Base-by-base conservation (phyloP, 2,113 vertebrate species). In the Trinectes maculatus region DNA sequence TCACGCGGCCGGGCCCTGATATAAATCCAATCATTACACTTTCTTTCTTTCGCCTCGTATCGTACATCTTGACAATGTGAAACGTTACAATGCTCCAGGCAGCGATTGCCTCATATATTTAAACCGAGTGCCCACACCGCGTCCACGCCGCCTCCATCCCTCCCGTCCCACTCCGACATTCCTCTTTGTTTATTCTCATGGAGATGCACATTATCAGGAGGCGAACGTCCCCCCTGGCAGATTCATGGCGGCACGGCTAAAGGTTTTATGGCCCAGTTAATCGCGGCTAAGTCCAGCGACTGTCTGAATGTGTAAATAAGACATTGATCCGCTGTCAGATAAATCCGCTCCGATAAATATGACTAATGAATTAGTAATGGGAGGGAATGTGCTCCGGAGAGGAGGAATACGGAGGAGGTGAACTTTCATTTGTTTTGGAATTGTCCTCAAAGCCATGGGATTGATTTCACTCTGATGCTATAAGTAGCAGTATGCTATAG, bases 301-400 rank as follows among this genome's bases (percentile, higher is more conserved):
- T 77, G 66, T 81, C 78, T 84, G 79, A 86, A 87, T 87, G 86
- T 87, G 87, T 91, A 91, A 91, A 91, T 91, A 90, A 88, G 80
- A 79, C 88, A 91, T 91, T 88, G 88, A 91, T 91, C 82, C 68
- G 59, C 42, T 60, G 65, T 65, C 61, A 75, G 61, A 53, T 48
- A 64, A 56, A 78, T 70, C 67, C 56, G 82, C 71, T 79, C 71
- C 76, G 74, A 89, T 91, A 91, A 91, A 90, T 90, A 89, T 79
- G 80, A 86, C 68, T 80, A 71, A 80, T 92, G 85, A 89, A 92
- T 92, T 85, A 89, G 60, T 89, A 85, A 92, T 91, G 79, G 90
- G 69, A 62, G 59, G 82, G 81, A 89, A 88, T 88, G 56, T 79
- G 80, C 82, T 85, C 46, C 67, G 82, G 73, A 77, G 49, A 48